Percentiles rank a stretch among this genome's conserved stretches.
phyloP scores from a whole-genome alignment of 2,888 invertebrate species.

The Sinohyriopsis cumingii region DNA sequence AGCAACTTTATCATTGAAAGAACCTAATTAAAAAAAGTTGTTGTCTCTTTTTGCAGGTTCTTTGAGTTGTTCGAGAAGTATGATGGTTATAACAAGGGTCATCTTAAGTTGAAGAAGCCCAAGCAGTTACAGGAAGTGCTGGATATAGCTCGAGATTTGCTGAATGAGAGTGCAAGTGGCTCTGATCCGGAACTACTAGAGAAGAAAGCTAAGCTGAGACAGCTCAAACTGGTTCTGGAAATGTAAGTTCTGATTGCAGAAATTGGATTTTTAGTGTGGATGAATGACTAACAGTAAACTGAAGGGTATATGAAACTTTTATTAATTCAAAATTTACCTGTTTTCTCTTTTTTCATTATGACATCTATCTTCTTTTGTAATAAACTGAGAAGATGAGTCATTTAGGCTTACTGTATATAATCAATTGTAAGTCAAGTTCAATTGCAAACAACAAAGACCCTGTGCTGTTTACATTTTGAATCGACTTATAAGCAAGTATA shows the following conservation, averaged over 20 bases:
- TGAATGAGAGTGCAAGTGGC: slow-evolving; percentile 81
- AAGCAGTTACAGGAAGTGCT: slow-evolving; percentile 88
- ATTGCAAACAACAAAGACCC: too few species aligned
- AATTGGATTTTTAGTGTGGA: background rate
- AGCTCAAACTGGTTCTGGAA: slow-evolving; percentile 98
- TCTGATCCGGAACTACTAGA: slow-evolving; percentile 93
- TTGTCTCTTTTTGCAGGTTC: slow-evolving; percentile 79
- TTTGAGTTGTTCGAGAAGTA: slow-evolving; percentile 99
- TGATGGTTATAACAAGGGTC: slow-evolving; percentile 92
- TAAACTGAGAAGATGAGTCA: background rate
- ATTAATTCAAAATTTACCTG: too few species aligned
- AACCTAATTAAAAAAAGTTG: too few species aligned
- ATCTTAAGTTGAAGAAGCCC: slow-evolving; percentile 97
- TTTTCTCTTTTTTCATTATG: background rate
- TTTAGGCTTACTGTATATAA: too few species aligned
- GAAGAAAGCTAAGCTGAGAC: slow-evolving; percentile 96
- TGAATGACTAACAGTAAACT: too few species aligned
- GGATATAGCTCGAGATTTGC: slow-evolving; percentile 92
- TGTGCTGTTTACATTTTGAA: too few species aligned
- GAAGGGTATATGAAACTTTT: too few species aligned
- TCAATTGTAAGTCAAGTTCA: too few species aligned
- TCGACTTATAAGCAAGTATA: too few species aligned
- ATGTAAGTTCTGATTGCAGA: slow-evolving; percentile 81
- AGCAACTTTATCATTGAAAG: too few species aligned
- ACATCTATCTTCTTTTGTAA: background rate